Evolutionary conservation across 2,113 vertebrate genomes (phyloP).

Genomic region (Picathartes gymnocephalus): DNA sequence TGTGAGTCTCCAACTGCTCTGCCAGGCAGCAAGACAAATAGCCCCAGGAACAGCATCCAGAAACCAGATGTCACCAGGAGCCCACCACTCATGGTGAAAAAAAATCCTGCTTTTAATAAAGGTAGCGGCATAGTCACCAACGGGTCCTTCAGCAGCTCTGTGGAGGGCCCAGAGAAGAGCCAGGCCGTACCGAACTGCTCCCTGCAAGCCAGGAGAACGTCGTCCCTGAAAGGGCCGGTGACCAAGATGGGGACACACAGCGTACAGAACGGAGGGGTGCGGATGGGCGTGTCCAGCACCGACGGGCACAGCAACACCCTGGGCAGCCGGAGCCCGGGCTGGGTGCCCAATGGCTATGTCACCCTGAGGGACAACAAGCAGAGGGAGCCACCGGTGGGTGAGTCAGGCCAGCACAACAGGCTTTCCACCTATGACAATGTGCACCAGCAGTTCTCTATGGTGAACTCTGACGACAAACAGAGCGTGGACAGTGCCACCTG

Average conservation of each 20-base stretch:
- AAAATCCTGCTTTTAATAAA: slow-evolving; percentile 94
- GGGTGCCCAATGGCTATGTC: slow-evolving; percentile 85
- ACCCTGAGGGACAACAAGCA: slow-evolving; percentile 85
- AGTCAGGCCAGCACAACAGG: slow-evolving; percentile 83
- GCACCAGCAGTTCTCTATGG: slow-evolving; percentile 83
- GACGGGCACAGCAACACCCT: slow-evolving; percentile 72
- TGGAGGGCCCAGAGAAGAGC: slow-evolving; percentile 80
- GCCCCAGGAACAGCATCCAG: slow-evolving; percentile 82
- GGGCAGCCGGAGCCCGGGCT: slow-evolving; percentile 72
- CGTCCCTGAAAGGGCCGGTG: slow-evolving; percentile 81
- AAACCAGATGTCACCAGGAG: slow-evolving; percentile 85
- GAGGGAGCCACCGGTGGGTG: slow-evolving; percentile 66
- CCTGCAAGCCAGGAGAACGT: slow-evolving; percentile 76
- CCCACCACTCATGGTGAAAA: slow-evolving; percentile 88
- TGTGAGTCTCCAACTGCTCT: slow-evolving; percentile 73
- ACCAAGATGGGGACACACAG: slow-evolving; percentile 94
- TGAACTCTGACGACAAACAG: slow-evolving; percentile 91
- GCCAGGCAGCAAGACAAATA: slow-evolving; percentile 75
- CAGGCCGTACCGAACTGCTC: slow-evolving; percentile 75
- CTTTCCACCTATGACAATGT: slow-evolving; percentile 98
- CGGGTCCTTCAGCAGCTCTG: slow-evolving; percentile 91
- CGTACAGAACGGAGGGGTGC: slow-evolving; percentile 76
- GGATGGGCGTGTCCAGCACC: slow-evolving; percentile 81
- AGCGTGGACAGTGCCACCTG: slow-evolving; percentile 98
- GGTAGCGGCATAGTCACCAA: slow-evolving; percentile 97